phyloP scores from a whole-genome alignment of 2,888 invertebrate species.

The Zootermopsis nevadensis region DNA sequence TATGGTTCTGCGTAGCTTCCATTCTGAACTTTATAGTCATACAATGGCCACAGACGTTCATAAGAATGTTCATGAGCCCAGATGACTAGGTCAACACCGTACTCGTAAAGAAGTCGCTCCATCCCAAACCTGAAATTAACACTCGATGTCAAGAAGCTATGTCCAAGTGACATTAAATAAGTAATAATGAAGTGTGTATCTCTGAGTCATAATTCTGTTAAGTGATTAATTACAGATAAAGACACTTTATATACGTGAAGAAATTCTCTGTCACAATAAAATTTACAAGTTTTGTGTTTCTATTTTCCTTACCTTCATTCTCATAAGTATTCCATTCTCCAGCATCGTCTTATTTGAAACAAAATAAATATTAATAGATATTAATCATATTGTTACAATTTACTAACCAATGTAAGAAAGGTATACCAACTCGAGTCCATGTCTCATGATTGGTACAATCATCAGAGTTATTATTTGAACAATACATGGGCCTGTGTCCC shows the following conservation, averaged over 20 bases:
- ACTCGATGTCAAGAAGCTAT: no score
- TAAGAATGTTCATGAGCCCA: constrained; percentile 99
- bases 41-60: constrained; percentile 95
- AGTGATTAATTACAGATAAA: no score
- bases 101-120: constrained; percentile 86
- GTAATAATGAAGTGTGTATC: no score
- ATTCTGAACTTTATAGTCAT: constrained; percentile 79
- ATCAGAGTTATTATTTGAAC: constrained; percentile 65
- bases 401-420: constrained; percentile 53
- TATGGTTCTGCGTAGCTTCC: constrained; percentile 76
- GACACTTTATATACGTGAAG: no score
- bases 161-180: no score
- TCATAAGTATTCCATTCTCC: no score
- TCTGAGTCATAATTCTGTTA: no score
- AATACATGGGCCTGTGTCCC: constrained; percentile 69
- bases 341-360: not conserved
- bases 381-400: not conserved
- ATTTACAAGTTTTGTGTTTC: no score
- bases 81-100: constrained; percentile 92
- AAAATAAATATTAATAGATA: not conserved
- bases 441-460: constrained; percentile 63
- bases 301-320: no score
- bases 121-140: constrained; percentile 61
- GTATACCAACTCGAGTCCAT: constrained; percentile 57
- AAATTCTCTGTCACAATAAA: no score